Percentiles rank a stretch among this genome's conserved stretches.
phyloP scores from a whole-genome alignment of 2,888 invertebrate genomes.

The Sarcophaga carnaria region DNA sequence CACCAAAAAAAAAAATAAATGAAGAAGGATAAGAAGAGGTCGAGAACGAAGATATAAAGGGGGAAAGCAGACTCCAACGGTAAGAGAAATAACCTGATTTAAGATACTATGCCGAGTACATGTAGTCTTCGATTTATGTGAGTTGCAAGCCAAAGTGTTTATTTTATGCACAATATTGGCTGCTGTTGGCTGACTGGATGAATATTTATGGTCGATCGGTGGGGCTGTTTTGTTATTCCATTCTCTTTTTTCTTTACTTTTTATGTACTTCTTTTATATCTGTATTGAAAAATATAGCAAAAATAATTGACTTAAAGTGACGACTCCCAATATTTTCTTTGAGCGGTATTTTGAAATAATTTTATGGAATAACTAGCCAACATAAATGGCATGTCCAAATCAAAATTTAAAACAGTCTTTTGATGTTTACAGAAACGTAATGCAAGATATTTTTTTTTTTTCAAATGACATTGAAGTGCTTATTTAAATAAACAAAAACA shows the following conservation, averaged over 20 bases:
- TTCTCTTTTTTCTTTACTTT: constrained; percentile 4
- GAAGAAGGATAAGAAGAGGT: neutral
- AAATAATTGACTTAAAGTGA: constrained; percentile 63
- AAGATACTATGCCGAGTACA: constrained; percentile 39
- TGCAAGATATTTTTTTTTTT: too few relatives aligned
- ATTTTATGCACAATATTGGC: constrained; percentile 6
- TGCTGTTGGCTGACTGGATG: constrained; percentile 26
- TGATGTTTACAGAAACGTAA: neutral
- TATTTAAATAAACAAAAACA: too few relatives aligned
- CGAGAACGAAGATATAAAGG: neutral
- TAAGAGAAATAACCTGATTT: constrained; percentile 48
- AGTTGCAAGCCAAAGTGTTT: constrained; percentile 20
- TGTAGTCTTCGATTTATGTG: constrained; percentile 23
- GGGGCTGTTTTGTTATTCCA: neutral
- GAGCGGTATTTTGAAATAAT: constrained; percentile 11
- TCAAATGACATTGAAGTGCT: too few relatives aligned
- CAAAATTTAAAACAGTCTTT: neutral
- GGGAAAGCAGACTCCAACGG: constrained; percentile 14
- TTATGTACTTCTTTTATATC: neutral
- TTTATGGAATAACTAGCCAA: neutral
- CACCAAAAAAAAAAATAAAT: neutral
- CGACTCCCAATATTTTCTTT: constrained; percentile 49
- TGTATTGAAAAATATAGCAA: constrained; percentile 61
- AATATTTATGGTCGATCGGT: constrained; percentile 41
- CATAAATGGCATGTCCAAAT: neutral